phyloP scores from a whole-genome alignment of 2,113 vertebrate genomes.

The Pavo muticus region DNA sequence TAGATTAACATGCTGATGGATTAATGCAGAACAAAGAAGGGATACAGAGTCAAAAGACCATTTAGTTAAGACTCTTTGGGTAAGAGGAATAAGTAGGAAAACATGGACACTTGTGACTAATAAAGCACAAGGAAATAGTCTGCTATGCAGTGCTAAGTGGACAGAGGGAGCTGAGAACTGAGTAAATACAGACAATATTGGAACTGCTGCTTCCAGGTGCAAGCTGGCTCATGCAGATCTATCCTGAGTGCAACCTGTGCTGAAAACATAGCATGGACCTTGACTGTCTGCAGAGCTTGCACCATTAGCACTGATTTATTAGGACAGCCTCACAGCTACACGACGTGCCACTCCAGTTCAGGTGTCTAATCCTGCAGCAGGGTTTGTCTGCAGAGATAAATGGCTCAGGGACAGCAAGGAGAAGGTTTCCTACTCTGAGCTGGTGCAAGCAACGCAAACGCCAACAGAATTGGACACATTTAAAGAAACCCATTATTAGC shows the following conservation, averaged over 20 bases:
- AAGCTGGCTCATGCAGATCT: neutral
- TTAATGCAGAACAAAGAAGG: neutral
- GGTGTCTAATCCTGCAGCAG: neutral
- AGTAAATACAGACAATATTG: neutral
- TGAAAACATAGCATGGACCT: neutral
- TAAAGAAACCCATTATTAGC: neutral
- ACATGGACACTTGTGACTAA: neutral
- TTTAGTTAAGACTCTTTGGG: neutral
- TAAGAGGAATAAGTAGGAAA: neutral
- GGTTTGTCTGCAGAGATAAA: neutral
- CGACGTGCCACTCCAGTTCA: accelerated
- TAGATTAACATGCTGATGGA: accelerated
- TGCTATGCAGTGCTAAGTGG: too few species aligned
- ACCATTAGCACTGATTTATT: neutral
- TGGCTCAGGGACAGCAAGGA: neutral
- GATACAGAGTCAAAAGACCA: neutral
- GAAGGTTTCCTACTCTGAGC: neutral
- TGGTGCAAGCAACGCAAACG: accelerated
- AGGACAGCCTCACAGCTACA: neutral
- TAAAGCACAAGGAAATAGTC: neutral
- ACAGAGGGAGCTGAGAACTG: neutral
- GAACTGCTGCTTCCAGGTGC: neutral
- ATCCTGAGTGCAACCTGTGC: accelerated
- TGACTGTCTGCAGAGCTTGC: neutral
- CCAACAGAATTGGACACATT: neutral